phyloP scores from a whole-genome alignment of 1,140 invertebrate genomes.

The Hylyphantes graminicola region DNA sequence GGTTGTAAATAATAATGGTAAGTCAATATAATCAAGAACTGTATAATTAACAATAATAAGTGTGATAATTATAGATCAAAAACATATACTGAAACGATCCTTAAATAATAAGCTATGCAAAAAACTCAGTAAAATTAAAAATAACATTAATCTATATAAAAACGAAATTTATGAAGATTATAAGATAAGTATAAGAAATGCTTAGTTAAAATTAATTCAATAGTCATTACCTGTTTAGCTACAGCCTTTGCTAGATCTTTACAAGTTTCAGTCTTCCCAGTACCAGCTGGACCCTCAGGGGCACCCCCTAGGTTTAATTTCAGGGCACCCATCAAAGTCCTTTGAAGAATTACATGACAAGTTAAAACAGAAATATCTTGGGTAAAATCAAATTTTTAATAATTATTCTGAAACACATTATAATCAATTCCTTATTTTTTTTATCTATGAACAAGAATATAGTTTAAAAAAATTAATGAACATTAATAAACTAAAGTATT shows the following conservation, averaged over 20 bases:
- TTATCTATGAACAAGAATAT: not conserved
- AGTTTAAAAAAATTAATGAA: not conserved
- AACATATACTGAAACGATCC: too few relatives aligned
- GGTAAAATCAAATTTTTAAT: not conserved
- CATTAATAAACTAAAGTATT: not conserved
- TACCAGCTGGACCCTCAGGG: conserved; percentile 91
- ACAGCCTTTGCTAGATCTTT: conserved; percentile 96
- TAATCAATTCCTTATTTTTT: not conserved
- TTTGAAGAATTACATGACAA: conserved; percentile 67
- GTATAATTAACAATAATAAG: too few relatives aligned
- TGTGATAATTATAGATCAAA: too few relatives aligned
- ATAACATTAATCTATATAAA: too few relatives aligned
- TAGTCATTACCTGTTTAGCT: conserved; percentile 74
- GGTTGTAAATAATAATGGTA: not conserved
- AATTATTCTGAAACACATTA: not conserved
- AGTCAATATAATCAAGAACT: not conserved
- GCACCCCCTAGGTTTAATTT: conserved; percentile 87
- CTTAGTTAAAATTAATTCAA: not conserved
- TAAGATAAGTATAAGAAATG: too few relatives aligned
- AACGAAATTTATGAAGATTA: too few relatives aligned
- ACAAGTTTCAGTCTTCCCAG: conserved; percentile 95
- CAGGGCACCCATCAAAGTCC: conserved; percentile 86
- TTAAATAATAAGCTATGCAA: not conserved
- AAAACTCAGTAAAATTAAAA: not conserved
- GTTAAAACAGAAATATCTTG: not conserved